phyloP scores from a whole-genome alignment of 2,888 invertebrate species.

The Drosophila nr. medialis region DNA sequence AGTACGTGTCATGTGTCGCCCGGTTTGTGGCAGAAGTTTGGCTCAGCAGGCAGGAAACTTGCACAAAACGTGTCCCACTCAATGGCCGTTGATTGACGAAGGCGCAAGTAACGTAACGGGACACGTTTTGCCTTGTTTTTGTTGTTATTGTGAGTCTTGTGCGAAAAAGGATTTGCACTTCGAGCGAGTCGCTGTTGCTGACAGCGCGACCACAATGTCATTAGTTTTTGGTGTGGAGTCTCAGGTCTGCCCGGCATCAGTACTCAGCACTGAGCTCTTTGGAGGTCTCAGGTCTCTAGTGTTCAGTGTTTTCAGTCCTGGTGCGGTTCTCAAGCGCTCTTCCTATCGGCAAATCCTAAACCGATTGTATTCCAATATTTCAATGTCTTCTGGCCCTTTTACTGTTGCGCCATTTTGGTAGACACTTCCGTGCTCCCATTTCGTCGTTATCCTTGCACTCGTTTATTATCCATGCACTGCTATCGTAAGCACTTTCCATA shows the following conservation, averaged over 20 bases:
- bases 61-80: slow-evolving; percentile 73
- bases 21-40: slow-evolving; percentile 75
- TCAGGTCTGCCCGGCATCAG: slow-evolving; percentile 2
- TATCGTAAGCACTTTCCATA: slow-evolving; percentile 64
- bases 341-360: slow-evolving; percentile 41
- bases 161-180: slow-evolving; percentile 72
- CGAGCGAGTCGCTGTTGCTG: slow-evolving; percentile 50
- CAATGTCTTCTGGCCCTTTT: slow-evolving; percentile 65
- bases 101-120: slow-evolving; percentile 45
- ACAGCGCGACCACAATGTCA: slow-evolving; percentile 67
- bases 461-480: slow-evolving; percentile 68
- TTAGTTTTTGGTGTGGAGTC: slow-evolving; percentile 11
- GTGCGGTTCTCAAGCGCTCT: slow-evolving; percentile 39
- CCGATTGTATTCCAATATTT: slow-evolving; percentile 81
- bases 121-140: slow-evolving; percentile 9
- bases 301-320: slow-evolving; percentile 8
- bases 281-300: neutral
- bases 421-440: slow-evolving; percentile 38
- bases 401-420: slow-evolving; percentile 68
- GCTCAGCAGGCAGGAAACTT: slow-evolving; percentile 66
- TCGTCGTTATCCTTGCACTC: slow-evolving; percentile 75
- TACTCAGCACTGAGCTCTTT: neutral
- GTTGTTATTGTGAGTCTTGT: slow-evolving; percentile 15
- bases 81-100: slow-evolving; percentile 72
- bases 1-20: slow-evolving; percentile 78